Evolutionary conservation across 2,797 vertebrate genomes (phyloP).

Genomic region (Cheirogaleus major): DNA sequence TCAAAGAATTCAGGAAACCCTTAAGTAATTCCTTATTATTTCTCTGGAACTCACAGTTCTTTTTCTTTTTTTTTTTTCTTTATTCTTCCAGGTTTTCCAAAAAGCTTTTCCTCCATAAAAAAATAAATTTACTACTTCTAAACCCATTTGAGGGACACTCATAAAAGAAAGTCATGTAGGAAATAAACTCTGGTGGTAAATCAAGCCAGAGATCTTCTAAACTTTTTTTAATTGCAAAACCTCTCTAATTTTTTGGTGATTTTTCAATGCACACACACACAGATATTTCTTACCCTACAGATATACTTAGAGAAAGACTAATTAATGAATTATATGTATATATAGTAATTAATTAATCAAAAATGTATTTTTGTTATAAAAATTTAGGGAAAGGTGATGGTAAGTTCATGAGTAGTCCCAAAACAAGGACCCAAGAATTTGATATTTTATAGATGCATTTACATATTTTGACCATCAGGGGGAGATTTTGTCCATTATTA

Average conservation of each 20-base stretch:
- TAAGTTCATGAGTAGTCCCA: background rate
- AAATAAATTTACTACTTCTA: constrained; percentile 18
- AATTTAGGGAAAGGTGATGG: background rate
- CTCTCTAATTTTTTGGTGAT: background rate
- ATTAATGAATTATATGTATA: background rate
- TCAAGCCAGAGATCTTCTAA: background rate
- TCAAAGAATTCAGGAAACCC: background rate
- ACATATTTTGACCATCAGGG: background rate
- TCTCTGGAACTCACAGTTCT: background rate
- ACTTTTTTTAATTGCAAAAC: background rate
- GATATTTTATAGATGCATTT: constrained; percentile 11
- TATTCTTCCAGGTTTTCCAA: background rate
- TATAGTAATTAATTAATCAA: constrained; percentile 16
- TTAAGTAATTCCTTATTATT: background rate
- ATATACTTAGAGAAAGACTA: background rate
- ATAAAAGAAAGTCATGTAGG: background rate
- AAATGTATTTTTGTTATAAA: constrained; percentile 6
- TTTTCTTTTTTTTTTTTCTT: background rate
- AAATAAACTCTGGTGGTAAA: background rate
- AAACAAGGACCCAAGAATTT: background rate
- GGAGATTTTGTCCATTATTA: background rate
- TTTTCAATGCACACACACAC: background rate
- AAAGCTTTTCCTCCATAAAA: background rate
- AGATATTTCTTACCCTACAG: background rate
- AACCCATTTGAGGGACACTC: background rate